Evolutionary conservation across 1,140 invertebrate genomes (phyloP).

Genomic region (Dinoponera quadriceps): DNA sequence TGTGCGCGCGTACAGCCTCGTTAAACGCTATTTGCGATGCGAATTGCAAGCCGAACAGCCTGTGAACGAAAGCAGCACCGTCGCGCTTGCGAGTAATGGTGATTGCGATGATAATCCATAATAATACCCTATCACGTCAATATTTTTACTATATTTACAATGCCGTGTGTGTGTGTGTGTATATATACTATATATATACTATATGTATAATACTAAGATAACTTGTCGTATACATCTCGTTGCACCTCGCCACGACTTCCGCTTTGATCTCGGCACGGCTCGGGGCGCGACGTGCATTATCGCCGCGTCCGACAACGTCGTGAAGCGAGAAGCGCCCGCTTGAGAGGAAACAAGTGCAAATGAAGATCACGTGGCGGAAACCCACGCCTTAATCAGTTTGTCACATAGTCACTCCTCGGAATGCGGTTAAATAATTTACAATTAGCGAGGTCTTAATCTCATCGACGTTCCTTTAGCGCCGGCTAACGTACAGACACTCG

Average conservation of each 20-base stretch:
- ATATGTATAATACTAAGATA: constrained; percentile 78
- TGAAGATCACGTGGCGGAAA: constrained; percentile 32
- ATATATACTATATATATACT: constrained; percentile 39
- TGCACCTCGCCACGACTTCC: constrained; percentile 66
- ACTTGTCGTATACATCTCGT: constrained; percentile 83
- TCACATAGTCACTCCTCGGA: constrained; percentile 36
- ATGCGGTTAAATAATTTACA: constrained; percentile 57
- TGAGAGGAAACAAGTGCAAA: constrained; percentile 33
- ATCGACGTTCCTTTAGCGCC: constrained; percentile 50
- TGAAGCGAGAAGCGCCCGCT: background rate
- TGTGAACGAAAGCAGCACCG: constrained; percentile 18
- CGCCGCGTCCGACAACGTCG: background rate
- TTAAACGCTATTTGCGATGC: constrained; percentile 19
- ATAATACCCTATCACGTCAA: constrained; percentile 73
- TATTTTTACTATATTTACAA: constrained; percentile 82
- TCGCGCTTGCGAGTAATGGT: constrained; percentile 53
- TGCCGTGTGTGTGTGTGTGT: constrained; percentile 60
- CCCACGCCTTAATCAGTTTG: constrained; percentile 49
- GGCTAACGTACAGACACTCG: constrained; percentile 29
- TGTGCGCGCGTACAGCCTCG: constrained; percentile 29
- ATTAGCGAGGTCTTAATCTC: constrained; percentile 57
- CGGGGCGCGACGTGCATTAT: constrained; percentile 13
- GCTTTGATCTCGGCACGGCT: constrained; percentile 48
- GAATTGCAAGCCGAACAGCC: constrained; percentile 18
- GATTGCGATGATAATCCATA: constrained; percentile 63